These are phyloP conservation scores for Seriola quinqueradiata DNA, from an alignment of 2,113 vertebrate species.

Conservation along the genomic window DNA sequence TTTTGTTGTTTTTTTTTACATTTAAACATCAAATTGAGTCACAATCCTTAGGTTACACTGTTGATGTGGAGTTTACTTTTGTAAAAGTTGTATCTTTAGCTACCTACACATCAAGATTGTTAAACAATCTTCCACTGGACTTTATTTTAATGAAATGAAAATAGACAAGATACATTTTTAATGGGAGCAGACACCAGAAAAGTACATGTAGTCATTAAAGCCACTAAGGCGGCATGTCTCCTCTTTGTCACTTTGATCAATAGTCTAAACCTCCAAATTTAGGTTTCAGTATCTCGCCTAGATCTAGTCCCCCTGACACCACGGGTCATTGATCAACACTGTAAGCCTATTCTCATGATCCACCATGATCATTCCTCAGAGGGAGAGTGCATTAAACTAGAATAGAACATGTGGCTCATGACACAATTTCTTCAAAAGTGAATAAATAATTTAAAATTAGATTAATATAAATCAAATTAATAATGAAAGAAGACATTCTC, in stretches of 20 bases:
- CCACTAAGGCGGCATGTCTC: conserved; percentile 35
- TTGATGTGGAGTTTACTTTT: not conserved
- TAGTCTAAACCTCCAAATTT: conserved; percentile 68
- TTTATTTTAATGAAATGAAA: conserved; percentile 34
- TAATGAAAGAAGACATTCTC: conserved; percentile 50
- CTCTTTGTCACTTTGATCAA: conserved; percentile 64
- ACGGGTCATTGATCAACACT: conserved; percentile 65
- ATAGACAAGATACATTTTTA: conserved; percentile 52
- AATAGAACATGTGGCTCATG: conserved; percentile 59
- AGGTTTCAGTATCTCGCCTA: conserved; percentile 55
- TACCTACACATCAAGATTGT: not conserved
- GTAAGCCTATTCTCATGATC: conserved; percentile 43
- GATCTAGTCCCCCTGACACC: conserved; percentile 54
- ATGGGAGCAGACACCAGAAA: conserved; percentile 41
- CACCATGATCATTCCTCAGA: conserved; percentile 53
- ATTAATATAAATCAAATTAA: conserved; percentile 67
- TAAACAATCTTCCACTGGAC: not conserved
- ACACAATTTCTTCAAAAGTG: conserved; percentile 58
- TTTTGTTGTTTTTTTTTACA: conserved; percentile 20
- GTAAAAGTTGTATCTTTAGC: not conserved
- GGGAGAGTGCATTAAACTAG: conserved; percentile 44
- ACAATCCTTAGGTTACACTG: not conserved
- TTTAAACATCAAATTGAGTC: conserved; percentile 29
- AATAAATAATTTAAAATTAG: conserved; percentile 72
- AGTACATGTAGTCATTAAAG: conserved; percentile 51